Conservation (phyloP, 2,888 invertebrate genomes). For the Serrognathus titanus region DNA sequence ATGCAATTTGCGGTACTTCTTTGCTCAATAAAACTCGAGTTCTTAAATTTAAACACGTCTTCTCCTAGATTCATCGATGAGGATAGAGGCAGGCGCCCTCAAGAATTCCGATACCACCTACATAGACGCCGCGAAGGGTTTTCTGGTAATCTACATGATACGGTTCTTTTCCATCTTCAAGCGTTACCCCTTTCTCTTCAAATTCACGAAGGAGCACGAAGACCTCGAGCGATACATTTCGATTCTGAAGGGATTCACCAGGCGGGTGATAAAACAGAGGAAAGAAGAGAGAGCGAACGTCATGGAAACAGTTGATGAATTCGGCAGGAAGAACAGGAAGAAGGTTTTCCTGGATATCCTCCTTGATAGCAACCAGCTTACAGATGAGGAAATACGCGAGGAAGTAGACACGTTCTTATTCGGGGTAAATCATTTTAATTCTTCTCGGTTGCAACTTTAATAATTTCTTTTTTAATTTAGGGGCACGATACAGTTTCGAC, state of each 20-base stretch:
- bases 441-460: too few relatives aligned
- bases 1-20: conserved; percentile 44
- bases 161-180: conserved; percentile 26
- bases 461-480: conserved; percentile 32
- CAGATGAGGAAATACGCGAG: conserved; percentile 52
- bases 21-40: neutral
- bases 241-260: conserved; percentile 21
- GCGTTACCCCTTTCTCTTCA: conserved; percentile 23
- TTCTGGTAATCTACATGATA: conserved; percentile 23
- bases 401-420: conserved; percentile 60
- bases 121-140: conserved; percentile 20
- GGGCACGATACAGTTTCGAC: conserved; percentile 57
- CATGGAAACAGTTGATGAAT: conserved; percentile 5
- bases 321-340: conserved; percentile 12
- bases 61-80: conserved; percentile 26
- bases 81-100: conserved; percentile 23
- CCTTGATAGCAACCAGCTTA: conserved; percentile 48
- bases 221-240: conserved; percentile 17
- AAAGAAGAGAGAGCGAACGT: conserved; percentile 17
- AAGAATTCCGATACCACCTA: conserved; percentile 21
- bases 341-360: conserved; percentile 31
- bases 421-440: conserved; percentile 41
- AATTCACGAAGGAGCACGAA: conserved; percentile 21
- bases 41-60: neutral
- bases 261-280: conserved; percentile 20